Base-by-base conservation (phyloP, 2,113 vertebrate genomes). In the Pteropus alecto region DNA sequence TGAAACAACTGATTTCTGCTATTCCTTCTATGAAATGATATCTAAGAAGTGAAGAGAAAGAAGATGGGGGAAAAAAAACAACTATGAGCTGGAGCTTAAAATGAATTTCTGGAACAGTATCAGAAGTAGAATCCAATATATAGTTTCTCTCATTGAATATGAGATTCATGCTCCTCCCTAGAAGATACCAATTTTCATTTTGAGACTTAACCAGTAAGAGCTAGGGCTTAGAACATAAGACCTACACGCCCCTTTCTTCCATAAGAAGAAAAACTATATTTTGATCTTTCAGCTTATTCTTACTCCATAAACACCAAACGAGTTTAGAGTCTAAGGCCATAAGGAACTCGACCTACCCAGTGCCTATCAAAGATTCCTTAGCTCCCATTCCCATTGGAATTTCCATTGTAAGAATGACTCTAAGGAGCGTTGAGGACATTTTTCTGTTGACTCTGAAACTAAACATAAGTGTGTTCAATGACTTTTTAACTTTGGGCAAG, bases 111-210 rank as follows among this genome's bases (percentile, higher is more conserved):
- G 24, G 35, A 30, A 54, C 5, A 73, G 9, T 63, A 60, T 93
- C n/a, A 88, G 35, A 85, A 87, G n/a, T 93, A 21, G 67, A 95
- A 89, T 19, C 16, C 35, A 30, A 81, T 48, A 26, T 83, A 35
- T 28, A 77, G 21, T 76, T 77, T 89, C 65, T 87, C 7, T 73
- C 35, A 38, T 1, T 63, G 26, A 73, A n/a, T 33, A 21, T 61
- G n/a, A 60, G 7, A 28, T 65, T 61, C 14, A 61, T 22, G 0
- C 0, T 24, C 41, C 3, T 6, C 30, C 4, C 10, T 0, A n/a
- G 87, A 54, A 74, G 24, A 56, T 58, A 70, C 0, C 30, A 22
- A 8, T 88, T 73, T 86, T 86, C n/a, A 43, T 46, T 83, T 61
- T 48, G 48, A 22, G 56, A 67, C 21, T 54, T 86, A 77, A 74